Conservation (phyloP, 2,113 vertebrate species). For the Diglossa brunneiventris region DNA sequence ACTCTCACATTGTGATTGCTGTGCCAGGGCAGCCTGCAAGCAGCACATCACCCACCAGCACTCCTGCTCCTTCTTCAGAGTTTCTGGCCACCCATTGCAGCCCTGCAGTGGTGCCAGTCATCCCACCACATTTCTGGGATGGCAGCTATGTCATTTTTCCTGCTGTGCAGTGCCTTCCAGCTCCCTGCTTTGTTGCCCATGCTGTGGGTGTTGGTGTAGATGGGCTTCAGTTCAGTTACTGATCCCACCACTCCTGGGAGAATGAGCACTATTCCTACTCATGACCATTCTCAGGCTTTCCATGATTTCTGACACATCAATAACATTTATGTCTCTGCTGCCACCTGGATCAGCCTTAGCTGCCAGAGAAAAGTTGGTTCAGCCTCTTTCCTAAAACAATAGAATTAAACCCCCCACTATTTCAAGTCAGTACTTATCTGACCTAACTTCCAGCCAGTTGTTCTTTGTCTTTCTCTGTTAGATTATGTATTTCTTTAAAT, state of each 20-base stretch:
- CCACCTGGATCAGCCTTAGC: neutral
- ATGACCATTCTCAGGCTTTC: neutral
- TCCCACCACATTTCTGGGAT: neutral
- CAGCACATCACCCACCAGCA: neutral
- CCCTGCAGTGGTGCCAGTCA: neutral
- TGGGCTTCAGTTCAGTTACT: neutral
- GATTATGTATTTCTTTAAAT: neutral
- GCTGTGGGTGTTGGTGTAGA: neutral
- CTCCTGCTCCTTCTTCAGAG: neutral
- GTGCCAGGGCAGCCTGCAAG: neutral
- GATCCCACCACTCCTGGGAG: neutral
- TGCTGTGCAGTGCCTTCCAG: neutral
- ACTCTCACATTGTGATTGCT: neutral
- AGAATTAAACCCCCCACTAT: neutral
- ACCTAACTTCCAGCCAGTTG: neutral
- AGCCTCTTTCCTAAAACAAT: neutral
- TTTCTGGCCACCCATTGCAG: neutral
- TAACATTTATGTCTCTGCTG: neutral
- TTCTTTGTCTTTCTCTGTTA: neutral
- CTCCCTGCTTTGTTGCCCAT: neutral
- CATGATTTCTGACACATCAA: neutral
- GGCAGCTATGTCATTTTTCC: neutral
- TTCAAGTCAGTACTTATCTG: neutral
- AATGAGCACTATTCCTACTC: neutral
- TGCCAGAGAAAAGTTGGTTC: neutral